phyloP scores from a whole-genome alignment of 2,113 vertebrate species.

The Dunckerocampus dactyliophorus region DNA sequence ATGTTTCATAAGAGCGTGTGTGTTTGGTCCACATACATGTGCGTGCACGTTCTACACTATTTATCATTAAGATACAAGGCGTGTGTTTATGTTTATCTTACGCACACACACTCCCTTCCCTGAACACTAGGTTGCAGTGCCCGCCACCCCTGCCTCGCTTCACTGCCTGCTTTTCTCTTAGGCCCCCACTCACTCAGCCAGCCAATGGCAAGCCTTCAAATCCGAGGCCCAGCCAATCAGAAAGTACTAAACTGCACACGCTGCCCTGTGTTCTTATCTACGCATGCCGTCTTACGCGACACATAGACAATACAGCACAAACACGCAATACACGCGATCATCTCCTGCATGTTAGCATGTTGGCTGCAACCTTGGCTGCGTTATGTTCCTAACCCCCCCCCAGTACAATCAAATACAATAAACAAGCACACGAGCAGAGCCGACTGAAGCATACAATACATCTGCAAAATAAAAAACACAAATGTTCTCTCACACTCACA shows the following conservation, averaged over 20 bases:
- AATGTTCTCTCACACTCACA: too few species aligned
- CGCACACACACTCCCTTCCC: background rate
- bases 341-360: too few species aligned
- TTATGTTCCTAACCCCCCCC: too few species aligned
- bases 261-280: background rate
- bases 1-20: too few species aligned
- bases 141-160: slow-evolving; percentile 48
- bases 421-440: too few species aligned
- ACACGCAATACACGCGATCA: too few species aligned
- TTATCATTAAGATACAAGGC: slow-evolving; percentile 1
- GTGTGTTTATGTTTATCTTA: background rate
- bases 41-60: background rate
- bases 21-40: too few species aligned
- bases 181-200: slow-evolving; percentile 21
- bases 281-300: background rate
- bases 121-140: slow-evolving; percentile 72
- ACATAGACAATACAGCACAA: too few species aligned
- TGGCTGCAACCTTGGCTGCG: too few species aligned
- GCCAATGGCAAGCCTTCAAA: slow-evolving; percentile 46
- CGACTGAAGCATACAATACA: too few species aligned
- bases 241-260: slow-evolving; percentile 41
- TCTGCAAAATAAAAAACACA: too few species aligned
- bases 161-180: slow-evolving; percentile 9
- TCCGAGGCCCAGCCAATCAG: slow-evolving; percentile 49
- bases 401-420: too few species aligned